Evolutionary conservation across 2,113 vertebrate species (phyloP).

Genomic region (Antigone vipio): DNA sequence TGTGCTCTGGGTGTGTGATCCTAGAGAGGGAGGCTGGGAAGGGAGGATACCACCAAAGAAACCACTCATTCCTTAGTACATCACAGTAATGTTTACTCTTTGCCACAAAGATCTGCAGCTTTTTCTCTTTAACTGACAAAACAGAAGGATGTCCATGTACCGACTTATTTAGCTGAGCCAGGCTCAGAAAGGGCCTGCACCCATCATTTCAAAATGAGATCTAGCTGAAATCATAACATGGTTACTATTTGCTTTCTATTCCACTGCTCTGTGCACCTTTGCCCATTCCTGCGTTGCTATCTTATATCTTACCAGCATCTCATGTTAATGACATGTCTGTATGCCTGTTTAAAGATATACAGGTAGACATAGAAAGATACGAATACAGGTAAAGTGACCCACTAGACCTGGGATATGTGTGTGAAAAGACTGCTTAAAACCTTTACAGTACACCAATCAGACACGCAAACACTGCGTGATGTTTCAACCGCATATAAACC

Average conservation of each 20-base stretch:
- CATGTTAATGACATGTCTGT: accelerated
- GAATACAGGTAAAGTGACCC: background rate
- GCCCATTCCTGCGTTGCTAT: background rate
- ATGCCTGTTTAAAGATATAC: background rate
- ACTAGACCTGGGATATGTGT: accelerated
- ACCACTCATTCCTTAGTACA: background rate
- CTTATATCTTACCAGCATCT: background rate
- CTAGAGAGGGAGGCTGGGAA: background rate
- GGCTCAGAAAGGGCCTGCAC: background rate
- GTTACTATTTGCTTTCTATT: background rate
- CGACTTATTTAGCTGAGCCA: background rate
- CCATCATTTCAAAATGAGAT: background rate
- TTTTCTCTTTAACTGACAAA: background rate
- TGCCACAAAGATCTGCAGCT: background rate
- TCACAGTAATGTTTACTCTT: background rate
- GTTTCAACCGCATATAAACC: background rate
- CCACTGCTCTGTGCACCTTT: background rate
- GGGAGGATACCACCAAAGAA: background rate
- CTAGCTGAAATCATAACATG: background rate
- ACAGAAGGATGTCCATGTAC: background rate
- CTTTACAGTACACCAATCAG: background rate
- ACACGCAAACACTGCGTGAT: background rate
- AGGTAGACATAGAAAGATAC: background rate
- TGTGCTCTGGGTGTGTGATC: background rate
- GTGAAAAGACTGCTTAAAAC: background rate